A percentile compares a stretch with the other conserved stretches of the same genome.
Conservation (phyloP, 2,797 vertebrate genomes). For the Alectoris magna region DNA sequence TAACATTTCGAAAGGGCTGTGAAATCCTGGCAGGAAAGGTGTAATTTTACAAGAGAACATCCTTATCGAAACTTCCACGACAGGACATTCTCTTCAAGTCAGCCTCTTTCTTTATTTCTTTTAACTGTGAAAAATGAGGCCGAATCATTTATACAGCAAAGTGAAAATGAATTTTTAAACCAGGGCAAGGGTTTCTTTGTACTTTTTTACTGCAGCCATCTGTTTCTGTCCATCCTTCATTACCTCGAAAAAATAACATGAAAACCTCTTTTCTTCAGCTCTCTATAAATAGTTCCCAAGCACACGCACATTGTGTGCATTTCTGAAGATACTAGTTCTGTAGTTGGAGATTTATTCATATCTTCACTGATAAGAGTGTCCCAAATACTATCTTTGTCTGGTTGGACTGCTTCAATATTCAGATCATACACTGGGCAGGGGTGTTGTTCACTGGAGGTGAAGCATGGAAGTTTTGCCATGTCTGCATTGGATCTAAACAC, state of each 20-base stretch:
- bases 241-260: neutral
- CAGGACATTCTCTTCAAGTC: neutral
- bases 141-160: neutral
- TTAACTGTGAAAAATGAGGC: slow-evolving; percentile 6
- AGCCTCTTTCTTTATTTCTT: slow-evolving; percentile 10
- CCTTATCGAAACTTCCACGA: neutral
- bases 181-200: neutral
- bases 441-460: neutral
- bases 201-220: neutral
- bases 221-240: slow-evolving; percentile 6
- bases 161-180: slow-evolving; percentile 33
- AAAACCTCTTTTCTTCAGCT: neutral
- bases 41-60: neutral
- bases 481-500: slow-evolving; percentile 33
- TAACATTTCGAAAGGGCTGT: neutral
- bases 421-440: neutral
- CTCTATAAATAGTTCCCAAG: neutral
- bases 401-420: neutral
- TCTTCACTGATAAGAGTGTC: neutral
- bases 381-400: neutral
- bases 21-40: neutral
- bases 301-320: accelerated
- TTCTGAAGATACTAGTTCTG: neutral
- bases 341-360: neutral
- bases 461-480: neutral